Evolutionary conservation across 2,888 invertebrate genomes (phyloP), one percentile per base, ranked within the genome.

Genomic region (Dryobota labecula): DNA sequence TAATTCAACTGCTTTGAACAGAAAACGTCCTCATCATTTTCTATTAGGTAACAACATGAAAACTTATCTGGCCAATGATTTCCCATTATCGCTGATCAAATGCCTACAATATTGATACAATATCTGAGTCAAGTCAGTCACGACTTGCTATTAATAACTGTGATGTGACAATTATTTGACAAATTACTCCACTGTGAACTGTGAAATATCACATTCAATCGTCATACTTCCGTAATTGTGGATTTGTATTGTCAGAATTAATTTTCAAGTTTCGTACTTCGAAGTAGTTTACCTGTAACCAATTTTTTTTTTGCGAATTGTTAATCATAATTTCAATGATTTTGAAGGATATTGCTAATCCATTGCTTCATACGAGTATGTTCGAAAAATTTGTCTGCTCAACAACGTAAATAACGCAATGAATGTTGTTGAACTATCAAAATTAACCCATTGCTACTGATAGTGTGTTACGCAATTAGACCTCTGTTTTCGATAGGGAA

Each of bases 71-170:
- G 7, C n/a, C 27, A 64, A 62, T 53, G 65, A 80, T 66, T 61
- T 47, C 20, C 30, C 11, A 62, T 2, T 72, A 79, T 79, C 76
- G 11, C 45, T 33, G 62, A 45, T 36, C 62, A 49, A 41, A 67
- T 13, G 38, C 11, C 36, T 53, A 58, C 30, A n/a, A n/a, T 27
- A 79, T 62, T 45, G 45, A 51, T 51, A 49, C 36, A 53, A 18
- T 80, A 83, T 75, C 61, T 77, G 47, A 80, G 80, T 61, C 84
- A 80, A 82, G 66, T 63, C 70, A 51, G 70, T 74, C 82, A 74
- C 77, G 85, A 57, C 0, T 15, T 20, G 33, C 41, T 84, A 84
- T 62, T 71, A 61, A 69, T 80, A 78, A 53, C 47, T 24, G 47
- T 82, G 74, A 78, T 36, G 58, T 77, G 67, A 80, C 67, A 56